phyloP scores from a whole-genome alignment of 2,113 vertebrate species.

The Meriones unguiculatus region DNA sequence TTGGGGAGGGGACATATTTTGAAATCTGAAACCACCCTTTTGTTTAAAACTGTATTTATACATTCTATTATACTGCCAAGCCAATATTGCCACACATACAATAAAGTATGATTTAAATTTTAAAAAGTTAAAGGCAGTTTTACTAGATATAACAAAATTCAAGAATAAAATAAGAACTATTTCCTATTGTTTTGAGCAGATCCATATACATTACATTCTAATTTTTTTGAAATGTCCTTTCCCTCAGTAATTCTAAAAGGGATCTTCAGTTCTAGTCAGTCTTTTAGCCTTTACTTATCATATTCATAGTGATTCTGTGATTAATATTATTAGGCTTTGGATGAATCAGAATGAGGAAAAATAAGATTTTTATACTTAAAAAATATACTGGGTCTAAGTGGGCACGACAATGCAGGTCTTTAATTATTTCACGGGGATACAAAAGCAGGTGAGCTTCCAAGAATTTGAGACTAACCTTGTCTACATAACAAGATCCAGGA shows the following conservation, averaged over 20 bases:
- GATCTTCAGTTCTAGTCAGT: neutral
- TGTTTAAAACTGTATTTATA: neutral
- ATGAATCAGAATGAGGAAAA: neutral
- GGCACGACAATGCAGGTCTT: too few species aligned
- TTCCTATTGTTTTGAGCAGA: neutral
- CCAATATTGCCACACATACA: neutral
- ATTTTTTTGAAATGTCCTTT: neutral
- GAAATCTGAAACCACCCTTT: neutral
- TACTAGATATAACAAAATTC: neutral
- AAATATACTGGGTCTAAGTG: neutral
- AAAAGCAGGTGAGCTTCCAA: neutral
- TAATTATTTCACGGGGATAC: neutral
- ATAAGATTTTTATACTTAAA: neutral
- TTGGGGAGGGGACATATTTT: fast-evolving
- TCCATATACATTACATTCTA: neutral
- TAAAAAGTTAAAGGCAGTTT: neutral
- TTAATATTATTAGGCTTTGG: neutral
- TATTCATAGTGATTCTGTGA: neutral
- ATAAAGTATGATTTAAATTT: neutral
- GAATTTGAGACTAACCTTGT: neutral
- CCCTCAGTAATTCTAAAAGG: neutral
- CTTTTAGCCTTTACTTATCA: neutral
- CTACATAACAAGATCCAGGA: neutral
- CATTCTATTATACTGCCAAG: neutral
- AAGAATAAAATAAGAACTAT: neutral